Base-by-base conservation (phyloP, 2,113 vertebrate species). In the Xiphorhynchus elegans region DNA sequence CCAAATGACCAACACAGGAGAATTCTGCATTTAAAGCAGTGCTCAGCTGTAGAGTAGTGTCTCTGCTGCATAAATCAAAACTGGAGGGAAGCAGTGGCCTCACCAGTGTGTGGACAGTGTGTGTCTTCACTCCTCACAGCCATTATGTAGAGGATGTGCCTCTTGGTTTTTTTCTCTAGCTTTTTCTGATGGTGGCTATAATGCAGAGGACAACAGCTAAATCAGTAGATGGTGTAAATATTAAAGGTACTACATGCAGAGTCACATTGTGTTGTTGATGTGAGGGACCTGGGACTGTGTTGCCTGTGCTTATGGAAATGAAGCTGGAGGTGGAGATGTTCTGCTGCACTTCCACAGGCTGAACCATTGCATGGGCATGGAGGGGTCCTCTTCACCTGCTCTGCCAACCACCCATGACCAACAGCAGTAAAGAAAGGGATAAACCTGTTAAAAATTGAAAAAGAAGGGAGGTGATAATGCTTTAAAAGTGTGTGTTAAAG, bases 231-330 rank as follows among this genome's bases (percentile, higher is more conserved):
- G 59, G n/a, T 94, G 89, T 93, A 89, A 87, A 92, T 72, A 93
- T 24, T 83, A 29, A 60, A 80, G 84, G 25, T 55, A 13, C 44
- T 63, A 39, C 67, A 89, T 87, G 68, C 40, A 67, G 85, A 68
- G 69, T 62, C 76, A 59, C 25, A 2, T 0, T 47, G 52, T 76
- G 62, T n/a, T 88, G 76, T 92, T 70, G 52, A 29, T 50, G 10
- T 21, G 79, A 75, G 79, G 89, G 58, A 29, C 25, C 52, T 24
- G 56, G 74, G 60, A 68, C 72, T 82, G 60, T 81, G 70, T 11
- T 82, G 83, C 63, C 84, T 40, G 15, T 75, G 80, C 69, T 72
- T 39, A 42, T 89, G 85, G 93, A 91, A 81, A 94, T 92, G 90
- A 96, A 97, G 89, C 73, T 91, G 85, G 50, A 72, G 60, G 60